Percentiles rank a stretch among this genome's conserved stretches.
phyloP scores from a whole-genome alignment of 2,888 invertebrate species.

The Ichneumoninae sp. region DNA sequence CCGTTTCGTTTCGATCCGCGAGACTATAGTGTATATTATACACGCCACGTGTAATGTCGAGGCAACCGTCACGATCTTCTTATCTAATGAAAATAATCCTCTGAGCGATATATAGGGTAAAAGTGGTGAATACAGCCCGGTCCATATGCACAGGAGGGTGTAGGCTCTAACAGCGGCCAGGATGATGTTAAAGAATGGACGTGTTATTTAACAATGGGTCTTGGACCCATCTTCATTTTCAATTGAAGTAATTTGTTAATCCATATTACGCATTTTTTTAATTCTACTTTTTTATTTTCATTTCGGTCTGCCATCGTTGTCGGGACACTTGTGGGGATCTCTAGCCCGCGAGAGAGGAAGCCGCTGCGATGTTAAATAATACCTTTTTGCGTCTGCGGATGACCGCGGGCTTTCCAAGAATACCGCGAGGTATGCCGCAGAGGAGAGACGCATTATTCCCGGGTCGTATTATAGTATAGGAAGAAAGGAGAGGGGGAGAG shows the following conservation, averaged over 20 bases:
- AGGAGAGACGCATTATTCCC: slow-evolving; percentile 50
- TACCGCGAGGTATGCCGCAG: slow-evolving; percentile 63
- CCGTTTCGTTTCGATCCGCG: slow-evolving; percentile 49
- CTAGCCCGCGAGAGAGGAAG: slow-evolving; percentile 27
- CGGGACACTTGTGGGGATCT: background rate
- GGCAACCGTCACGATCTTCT: background rate
- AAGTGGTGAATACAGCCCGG: background rate
- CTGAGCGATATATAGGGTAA: background rate
- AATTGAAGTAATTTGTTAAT: background rate
- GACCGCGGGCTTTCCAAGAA: slow-evolving; percentile 67
- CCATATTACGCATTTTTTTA: background rate
- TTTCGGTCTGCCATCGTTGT: background rate
- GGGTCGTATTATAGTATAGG: slow-evolving; percentile 21
- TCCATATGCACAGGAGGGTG: too few species aligned
- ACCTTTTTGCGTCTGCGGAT: slow-evolving; percentile 65
- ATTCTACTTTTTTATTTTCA: background rate
- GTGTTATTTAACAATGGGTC: too few species aligned
- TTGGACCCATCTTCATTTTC: too few species aligned
- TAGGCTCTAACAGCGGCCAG: too few species aligned
- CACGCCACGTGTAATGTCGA: background rate
- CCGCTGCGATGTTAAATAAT: slow-evolving; percentile 65
- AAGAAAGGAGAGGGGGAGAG: background rate
- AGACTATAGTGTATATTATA: background rate
- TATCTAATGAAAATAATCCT: slow-evolving; percentile 1
- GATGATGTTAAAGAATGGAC: too few species aligned